phyloP scores from a whole-genome alignment of 92 coral and sea anemone genomes.

The Phenganax stokvisi region DNA sequence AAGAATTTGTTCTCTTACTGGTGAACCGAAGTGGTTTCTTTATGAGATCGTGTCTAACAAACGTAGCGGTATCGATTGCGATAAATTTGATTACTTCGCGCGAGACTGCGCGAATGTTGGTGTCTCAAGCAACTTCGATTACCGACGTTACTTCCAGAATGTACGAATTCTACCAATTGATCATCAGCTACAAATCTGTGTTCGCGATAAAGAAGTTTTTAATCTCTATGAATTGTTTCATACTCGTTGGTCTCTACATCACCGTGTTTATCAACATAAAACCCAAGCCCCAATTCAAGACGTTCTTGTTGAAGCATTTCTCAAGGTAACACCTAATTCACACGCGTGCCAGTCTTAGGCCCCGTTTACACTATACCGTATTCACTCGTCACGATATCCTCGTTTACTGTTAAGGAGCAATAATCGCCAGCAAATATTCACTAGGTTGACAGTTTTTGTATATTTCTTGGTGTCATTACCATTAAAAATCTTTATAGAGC shows the following conservation, averaged over 20 bases:
- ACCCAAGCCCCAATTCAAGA: slow-evolving; percentile 78
- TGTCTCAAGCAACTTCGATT: slow-evolving; percentile 70
- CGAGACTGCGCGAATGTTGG: slow-evolving; percentile 88
- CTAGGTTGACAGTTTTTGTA: too few species aligned
- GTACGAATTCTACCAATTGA: slow-evolving; percentile 70
- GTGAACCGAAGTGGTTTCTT: slow-evolving; percentile 29
- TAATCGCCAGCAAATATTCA: too few species aligned
- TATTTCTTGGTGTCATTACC: too few species aligned
- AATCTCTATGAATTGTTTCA: slow-evolving; percentile 91
- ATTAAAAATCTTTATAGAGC: too few species aligned
- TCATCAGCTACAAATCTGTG: slow-evolving; percentile 69
- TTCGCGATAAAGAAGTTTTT: slow-evolving; percentile 87
- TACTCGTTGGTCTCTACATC: slow-evolving; percentile 68
- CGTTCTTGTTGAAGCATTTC: slow-evolving; percentile 69
- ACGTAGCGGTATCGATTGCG: slow-evolving; percentile 89
- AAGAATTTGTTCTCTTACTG: slow-evolving; percentile 34
- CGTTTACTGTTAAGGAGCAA: too few species aligned
- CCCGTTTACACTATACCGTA: too few species aligned
- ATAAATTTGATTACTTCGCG: slow-evolving; percentile 93
- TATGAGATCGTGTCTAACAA: slow-evolving; percentile 90
- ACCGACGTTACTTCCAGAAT: slow-evolving; percentile 77
- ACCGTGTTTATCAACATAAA: slow-evolving; percentile 90
- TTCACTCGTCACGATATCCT: too few species aligned
- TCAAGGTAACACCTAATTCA: slow-evolving; percentile 45
- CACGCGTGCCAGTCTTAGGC: too few species aligned